A percentile compares a stretch with the other conserved stretches of the same genome.
phyloP scores from a whole-genome alignment of 2,888 invertebrate species.

The Pharmacophagus antenor region DNA sequence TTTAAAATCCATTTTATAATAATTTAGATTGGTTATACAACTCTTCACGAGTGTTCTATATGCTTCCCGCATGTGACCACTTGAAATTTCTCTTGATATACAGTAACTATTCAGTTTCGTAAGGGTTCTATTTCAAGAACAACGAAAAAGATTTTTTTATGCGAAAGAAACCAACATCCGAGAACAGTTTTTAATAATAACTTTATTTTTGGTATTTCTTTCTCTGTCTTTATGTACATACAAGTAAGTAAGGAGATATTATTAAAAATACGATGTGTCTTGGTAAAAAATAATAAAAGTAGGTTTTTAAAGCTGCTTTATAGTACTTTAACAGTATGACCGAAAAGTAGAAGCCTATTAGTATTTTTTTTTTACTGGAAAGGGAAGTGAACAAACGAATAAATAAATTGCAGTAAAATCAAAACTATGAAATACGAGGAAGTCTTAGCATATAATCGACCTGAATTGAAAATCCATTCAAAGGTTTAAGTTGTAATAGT shows the following conservation, averaged over 20 bases:
- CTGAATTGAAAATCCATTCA: not conserved
- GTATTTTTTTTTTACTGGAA: too few species aligned
- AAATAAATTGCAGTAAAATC: not conserved
- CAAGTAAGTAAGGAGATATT: too few species aligned
- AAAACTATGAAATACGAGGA: not conserved
- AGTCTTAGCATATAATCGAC: not conserved
- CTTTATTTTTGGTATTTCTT: too few species aligned
- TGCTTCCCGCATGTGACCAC: slow-evolving; percentile 38
- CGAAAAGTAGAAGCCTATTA: too few species aligned
- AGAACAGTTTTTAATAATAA: too few species aligned
- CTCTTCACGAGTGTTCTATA: slow-evolving; percentile 30
- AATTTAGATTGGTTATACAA: too few species aligned
- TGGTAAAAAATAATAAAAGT: too few species aligned
- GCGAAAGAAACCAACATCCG: not conserved
- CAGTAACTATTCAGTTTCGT: not conserved
- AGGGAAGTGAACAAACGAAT: not conserved
- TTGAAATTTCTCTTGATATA: slow-evolving; percentile 34
- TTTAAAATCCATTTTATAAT: too few species aligned
- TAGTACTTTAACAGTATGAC: too few species aligned
- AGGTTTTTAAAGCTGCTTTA: too few species aligned
- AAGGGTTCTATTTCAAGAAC: slow-evolving; percentile 11
- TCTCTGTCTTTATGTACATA: too few species aligned
- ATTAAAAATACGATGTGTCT: too few species aligned
- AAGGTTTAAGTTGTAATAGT: slow-evolving; percentile 29
- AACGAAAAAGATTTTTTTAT: not conserved